Base-by-base conservation (phyloP, 1,140 invertebrate species). In the Drosophila kurseongensis region DNA sequence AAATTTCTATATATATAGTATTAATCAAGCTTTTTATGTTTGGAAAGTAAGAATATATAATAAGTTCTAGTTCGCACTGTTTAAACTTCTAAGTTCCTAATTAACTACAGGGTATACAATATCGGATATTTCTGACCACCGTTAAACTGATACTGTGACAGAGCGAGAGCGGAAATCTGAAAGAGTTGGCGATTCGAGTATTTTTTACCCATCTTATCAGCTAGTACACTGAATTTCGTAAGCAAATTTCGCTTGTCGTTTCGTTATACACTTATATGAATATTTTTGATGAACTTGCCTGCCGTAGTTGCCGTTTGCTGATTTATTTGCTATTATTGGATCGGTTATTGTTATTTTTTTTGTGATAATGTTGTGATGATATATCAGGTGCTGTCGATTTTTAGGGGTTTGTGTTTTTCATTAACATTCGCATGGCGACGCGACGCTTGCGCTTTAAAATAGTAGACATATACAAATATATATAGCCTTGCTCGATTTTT, bases 191-290 rank as follows among this genome's bases (percentile, higher is more conserved):
- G 41, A 47, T 51, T 51, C 38, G 36, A 65, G 36, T 52, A 74
- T 75, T 75, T 66, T 75, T 75, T 75, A 75, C 73, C 72, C 73
- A 75, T 75, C 72, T 75, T 75, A 75, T 75, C 71, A 75, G 52
- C 61, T 75, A 57, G 29, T 65, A 41, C 75, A 75, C 52, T 75
- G 57, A 51, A 32, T 75, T 75, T 75, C 40, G 44, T 51, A 51
- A 56, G 41, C 57, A 38, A 27, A 35, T 35, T 44, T 41, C 27
- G 63, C 44, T 72, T 40, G 44, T 48, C 44, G 51, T 23, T 50
- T 14, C 1, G 44, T 42, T 57, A 16, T 56, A 48, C 41, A 8
- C 27, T 23, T 14, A 12, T 40, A 57, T 36, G n/a, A 32, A 23
- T 52, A 36, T 32, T 50, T 48, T 56, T 68, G 45, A 51, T 59